phyloP scores from a whole-genome alignment of 2,888 invertebrate species.

The Lasioglossum leucozonium region DNA sequence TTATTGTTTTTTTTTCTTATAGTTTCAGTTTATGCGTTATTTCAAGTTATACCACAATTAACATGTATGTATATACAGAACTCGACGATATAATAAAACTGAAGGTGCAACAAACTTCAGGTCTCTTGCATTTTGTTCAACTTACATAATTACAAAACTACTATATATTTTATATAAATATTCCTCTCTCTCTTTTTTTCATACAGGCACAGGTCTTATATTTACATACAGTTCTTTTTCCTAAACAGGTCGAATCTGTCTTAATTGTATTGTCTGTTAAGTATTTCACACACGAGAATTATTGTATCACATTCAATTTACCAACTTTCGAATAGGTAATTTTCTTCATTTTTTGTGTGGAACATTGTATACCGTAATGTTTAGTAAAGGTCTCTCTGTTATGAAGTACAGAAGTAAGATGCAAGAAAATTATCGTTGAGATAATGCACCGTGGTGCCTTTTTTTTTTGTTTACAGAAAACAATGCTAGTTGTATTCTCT shows the following conservation, averaged over 20 bases:
- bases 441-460: constrained; percentile 22
- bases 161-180: constrained; percentile 77
- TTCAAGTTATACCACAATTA: constrained; percentile 44
- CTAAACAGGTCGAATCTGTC: constrained; percentile 29
- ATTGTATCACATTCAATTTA: constrained; percentile 36
- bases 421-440: constrained; percentile 22
- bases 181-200: constrained; percentile 51
- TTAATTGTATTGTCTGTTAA: constrained; percentile 56
- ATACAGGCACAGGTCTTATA: constrained; percentile 78
- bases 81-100: constrained; percentile 47
- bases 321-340: constrained; percentile 23
- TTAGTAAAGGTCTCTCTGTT: neutral
- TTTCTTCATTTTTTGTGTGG: constrained; percentile 11
- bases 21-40: constrained; percentile 51
- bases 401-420: constrained; percentile 26
- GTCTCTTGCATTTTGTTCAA: constrained; percentile 68
- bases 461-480: constrained; percentile 13
- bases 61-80: constrained; percentile 50
- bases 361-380: constrained; percentile 16
- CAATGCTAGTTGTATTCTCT: constrained; percentile 27
- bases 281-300: constrained; percentile 39
- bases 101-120: constrained; percentile 59
- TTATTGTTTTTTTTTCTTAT: constrained; percentile 49
- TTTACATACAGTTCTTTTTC: constrained; percentile 73
- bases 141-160: constrained; percentile 80